Evolutionary conservation across 2,888 invertebrate species (phyloP), one percentile per base, ranked within the genome.

Genomic region (Drosophila kambysellisi): DNA sequence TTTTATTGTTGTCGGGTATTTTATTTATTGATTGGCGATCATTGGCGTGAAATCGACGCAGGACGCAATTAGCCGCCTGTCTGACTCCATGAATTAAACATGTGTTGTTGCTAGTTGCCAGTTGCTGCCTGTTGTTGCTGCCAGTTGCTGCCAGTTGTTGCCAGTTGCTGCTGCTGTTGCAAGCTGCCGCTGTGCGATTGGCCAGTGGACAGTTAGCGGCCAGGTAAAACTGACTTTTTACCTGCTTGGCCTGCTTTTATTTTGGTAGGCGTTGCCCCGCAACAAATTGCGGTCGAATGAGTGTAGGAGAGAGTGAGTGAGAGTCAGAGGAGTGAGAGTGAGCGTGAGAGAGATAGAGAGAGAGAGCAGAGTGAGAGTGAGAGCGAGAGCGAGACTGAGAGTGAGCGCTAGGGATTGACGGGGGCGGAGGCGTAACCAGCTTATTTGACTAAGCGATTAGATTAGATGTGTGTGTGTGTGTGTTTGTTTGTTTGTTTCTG

Each of bases 1-100:
- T 46, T 46, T n/a, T 20, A n/a, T 48, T 61, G 52, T 66, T 70
- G 73, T 73, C 57, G 81, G 68, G 54, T 57, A 64, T 73, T 70
- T 73, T 81, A 80, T 83, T 88, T 86, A 86, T 84, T 88, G 88
- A 86, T 87, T 88, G 86, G 82, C 83, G 75, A 76, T 83, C 83
- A 83, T 76, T 75, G 83, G 83, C 83, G 81, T 83, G 83, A 83
- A 83, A 83, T 83, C 65, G 82, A 82, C 67, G 68, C 87, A 71
- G 75, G 83, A 77, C 79, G 79, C 80, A 80, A 80, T 80, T 80
- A 80, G 77, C 74, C 74, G 78, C 79, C 71, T 76, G 79, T 76
- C 67, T 76, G 79, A 35, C 69, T 63, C 39, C 51, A 79, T 79
- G 79, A 72, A 79, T 76, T 68, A 76, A 80, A 80, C 80, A 81